Percentiles rank a stretch among this genome's conserved stretches.
phyloP scores from a whole-genome alignment of 2,888 invertebrate genomes.

The Campopleginae sp. region DNA sequence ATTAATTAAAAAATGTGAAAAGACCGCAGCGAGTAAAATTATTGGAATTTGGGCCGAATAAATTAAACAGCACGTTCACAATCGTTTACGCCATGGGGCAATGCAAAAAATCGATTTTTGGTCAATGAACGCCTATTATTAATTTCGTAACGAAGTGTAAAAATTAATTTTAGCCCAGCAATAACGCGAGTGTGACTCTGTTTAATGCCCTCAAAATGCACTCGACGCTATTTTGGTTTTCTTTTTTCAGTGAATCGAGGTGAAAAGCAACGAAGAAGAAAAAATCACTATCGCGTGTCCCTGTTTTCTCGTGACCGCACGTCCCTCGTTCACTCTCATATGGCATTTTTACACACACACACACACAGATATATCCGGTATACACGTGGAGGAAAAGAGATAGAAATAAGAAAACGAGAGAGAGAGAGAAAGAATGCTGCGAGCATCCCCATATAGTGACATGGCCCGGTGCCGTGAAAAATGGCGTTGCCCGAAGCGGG shows the following conservation, averaged over 20 bases:
- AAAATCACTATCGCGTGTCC: conserved; percentile 67
- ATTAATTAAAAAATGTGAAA: too few species aligned
- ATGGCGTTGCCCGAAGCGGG: conserved; percentile 69
- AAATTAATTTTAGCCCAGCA: background rate
- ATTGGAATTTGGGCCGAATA: too few species aligned
- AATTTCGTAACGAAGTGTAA: too few species aligned
- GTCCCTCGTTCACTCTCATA: conserved; percentile 45
- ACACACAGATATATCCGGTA: conserved; percentile 10
- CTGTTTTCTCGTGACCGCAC: conserved; percentile 61
- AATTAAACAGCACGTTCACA: too few species aligned
- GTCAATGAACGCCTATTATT: too few species aligned
- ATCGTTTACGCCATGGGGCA: too few species aligned
- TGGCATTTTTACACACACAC: conserved; percentile 26
- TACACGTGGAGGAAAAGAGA: conserved; percentile 29
- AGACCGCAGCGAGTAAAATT: too few species aligned
- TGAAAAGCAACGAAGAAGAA: conserved; percentile 11
- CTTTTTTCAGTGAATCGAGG: background rate
- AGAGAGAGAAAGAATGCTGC: conserved; percentile 39
- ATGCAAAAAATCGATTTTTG: too few species aligned
- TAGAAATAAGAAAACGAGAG: conserved; percentile 40
- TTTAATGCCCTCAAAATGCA: background rate
- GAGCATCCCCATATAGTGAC: conserved; percentile 51
- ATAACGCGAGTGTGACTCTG: background rate
- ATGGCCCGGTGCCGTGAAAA: conserved; percentile 71
- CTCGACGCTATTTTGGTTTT: background rate